Conservation (phyloP, 2,797 vertebrate species). For the Rhinichthys osculus region DNA sequence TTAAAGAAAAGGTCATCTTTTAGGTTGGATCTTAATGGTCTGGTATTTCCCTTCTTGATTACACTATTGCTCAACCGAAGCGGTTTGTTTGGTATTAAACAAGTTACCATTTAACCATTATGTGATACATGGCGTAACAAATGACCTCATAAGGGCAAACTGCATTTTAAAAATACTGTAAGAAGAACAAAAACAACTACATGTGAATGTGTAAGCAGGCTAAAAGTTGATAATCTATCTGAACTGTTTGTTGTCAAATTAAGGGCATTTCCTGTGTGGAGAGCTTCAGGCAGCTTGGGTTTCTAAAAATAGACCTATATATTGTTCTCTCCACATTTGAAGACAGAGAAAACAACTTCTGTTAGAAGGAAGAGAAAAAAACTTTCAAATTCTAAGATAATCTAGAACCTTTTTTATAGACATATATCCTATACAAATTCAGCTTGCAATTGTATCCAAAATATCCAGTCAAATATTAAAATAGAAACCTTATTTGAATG, state of each 20-base stretch:
- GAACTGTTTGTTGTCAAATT: conserved; percentile 32
- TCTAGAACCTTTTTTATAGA: neutral
- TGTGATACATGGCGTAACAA: neutral
- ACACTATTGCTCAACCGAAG: neutral
- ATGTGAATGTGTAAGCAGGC: neutral
- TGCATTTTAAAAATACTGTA: neutral
- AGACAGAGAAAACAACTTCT: neutral
- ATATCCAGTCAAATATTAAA: neutral
- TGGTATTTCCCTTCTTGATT: conserved; percentile 9
- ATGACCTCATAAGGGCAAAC: neutral
- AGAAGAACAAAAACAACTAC: neutral
- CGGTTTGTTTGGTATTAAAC: conserved; percentile 31
- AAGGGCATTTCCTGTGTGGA: conserved; percentile 69
- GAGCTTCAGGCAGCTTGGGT: conserved; percentile 37
- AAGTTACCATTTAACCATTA: neutral
- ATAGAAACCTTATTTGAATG: conserved; percentile 2
- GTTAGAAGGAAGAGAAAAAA: neutral
- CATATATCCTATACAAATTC: neutral
- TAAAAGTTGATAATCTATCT: neutral
- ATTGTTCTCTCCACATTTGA: neutral
- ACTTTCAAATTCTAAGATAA: conserved; percentile 1
- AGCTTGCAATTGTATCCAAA: neutral
- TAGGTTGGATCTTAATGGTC: conserved; percentile 7
- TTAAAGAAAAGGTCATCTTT: neutral
- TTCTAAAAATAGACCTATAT: conserved; percentile 34